Evolutionary conservation across 2,797 vertebrate genomes (phyloP), one percentile per base, ranked within the genome.

Genomic region (Staurois parvus): DNA sequence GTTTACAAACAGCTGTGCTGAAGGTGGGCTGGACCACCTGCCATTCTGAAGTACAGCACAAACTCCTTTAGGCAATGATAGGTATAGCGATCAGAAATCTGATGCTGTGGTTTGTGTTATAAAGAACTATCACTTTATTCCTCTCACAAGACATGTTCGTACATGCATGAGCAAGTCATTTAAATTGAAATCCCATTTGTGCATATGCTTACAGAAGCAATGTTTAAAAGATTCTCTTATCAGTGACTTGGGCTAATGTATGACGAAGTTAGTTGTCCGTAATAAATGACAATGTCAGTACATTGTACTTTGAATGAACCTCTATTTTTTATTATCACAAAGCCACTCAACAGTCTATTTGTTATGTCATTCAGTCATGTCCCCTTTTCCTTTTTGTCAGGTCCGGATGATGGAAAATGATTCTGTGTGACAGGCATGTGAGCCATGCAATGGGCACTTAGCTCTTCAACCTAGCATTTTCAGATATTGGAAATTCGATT

Each of bases 371-470:
- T 45, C 48, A 52, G 48, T 85, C 21, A 4, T 69, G 8, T 45
- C 67, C 26, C 21, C 29, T 29, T 1, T 72, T 28, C 19, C 19
- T 21, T 34, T 12, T 30, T 6, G 29, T 69, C 62, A 76, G 62
- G 5, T 45, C 32, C 77, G n/a, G 81, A 67, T 72, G 79, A 81
- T 81, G 64, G 72, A 72, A 76, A 76, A 40, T 81, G 67, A 81
- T 76, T 72, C 74, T 37, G 4, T 56, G 73, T 72, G 79, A 77
- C 72, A 85, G 34, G 26, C 45, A 26, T 82, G 32, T 72, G 24
- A 34, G 56, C 21, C 32, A 52, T 42, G 48, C 73, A 76, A 70
- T 26, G 30, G 32, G 17, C 13, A 10, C 72, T 81, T 64, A 72
- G 30, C 26, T 81, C 26, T 76, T 85, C 42, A 75, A 48, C 21